Evolutionary conservation across 2,888 invertebrate genomes (phyloP).

Genomic region (Orthosia incerta): DNA sequence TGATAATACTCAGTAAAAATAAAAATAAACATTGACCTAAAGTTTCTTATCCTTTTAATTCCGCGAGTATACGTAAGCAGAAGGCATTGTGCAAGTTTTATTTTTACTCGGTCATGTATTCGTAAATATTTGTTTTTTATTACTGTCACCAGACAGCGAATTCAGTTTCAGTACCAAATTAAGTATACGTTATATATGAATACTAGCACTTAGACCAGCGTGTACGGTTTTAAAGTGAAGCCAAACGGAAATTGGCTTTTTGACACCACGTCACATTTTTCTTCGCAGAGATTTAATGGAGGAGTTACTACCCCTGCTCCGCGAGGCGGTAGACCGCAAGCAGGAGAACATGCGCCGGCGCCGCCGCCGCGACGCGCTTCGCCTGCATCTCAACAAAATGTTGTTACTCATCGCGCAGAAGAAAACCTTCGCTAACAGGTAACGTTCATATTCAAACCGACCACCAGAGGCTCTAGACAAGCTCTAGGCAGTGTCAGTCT

Average conservation of each 20-base stretch:
- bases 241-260: background rate
- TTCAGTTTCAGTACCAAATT: too few species aligned
- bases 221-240: background rate
- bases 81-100: too few species aligned
- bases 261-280: constrained; percentile 2
- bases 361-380: constrained; percentile 96
- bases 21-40: background rate
- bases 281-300: constrained; percentile 97
- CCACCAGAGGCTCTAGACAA: too few species aligned
- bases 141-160: too few species aligned
- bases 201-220: too few species aligned
- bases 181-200: too few species aligned
- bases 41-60: background rate
- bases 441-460: background rate
- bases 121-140: too few species aligned
- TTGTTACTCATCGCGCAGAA: constrained; percentile 98
- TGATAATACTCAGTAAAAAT: background rate
- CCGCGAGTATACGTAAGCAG: background rate
- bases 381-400: constrained; percentile 97
- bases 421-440: constrained; percentile 96
- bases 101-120: too few species aligned
- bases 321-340: constrained; percentile 99
- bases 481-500: too few species aligned
- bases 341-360: constrained; percentile 99
- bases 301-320: constrained; percentile 96